Evolutionary conservation across 2,113 vertebrate species (phyloP).

Genomic region (Mustela nigripes): DNA sequence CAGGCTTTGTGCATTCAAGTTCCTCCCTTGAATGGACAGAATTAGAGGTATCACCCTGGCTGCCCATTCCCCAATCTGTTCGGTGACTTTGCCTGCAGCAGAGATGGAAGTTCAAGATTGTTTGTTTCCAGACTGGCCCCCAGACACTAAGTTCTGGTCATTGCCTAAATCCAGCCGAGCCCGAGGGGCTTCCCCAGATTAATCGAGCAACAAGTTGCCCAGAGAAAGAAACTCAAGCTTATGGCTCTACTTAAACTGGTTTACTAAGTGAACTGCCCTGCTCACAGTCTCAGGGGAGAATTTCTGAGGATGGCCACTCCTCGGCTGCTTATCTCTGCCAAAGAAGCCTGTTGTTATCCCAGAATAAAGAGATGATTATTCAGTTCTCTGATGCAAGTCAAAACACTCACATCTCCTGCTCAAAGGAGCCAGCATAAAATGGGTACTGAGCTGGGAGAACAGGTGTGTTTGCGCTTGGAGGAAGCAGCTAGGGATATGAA

Average conservation of each 20-base stretch:
- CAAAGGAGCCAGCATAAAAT: conserved; percentile 86
- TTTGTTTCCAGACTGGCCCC: neutral
- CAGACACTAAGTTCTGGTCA: neutral
- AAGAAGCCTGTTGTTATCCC: conserved; percentile 57
- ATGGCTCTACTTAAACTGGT: neutral
- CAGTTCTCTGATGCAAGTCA: conserved; percentile 79
- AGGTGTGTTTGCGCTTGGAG: conserved; percentile 90
- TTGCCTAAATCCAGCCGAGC: neutral
- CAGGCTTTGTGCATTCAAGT: neutral
- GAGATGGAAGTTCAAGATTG: neutral
- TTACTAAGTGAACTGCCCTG: conserved; percentile 32
- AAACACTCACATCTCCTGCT: conserved; percentile 83
- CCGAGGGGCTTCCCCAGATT: neutral
- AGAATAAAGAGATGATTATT: conserved; percentile 77
- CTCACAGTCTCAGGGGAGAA: conserved; percentile 45
- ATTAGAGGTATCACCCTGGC: neutral
- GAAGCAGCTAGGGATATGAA: conserved; percentile 89
- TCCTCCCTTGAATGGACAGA: neutral
- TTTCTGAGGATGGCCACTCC: conserved; percentile 33
- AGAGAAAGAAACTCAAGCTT: conserved; percentile 51
- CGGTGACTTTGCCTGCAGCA: neutral
- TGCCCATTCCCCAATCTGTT: neutral
- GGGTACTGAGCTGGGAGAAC: conserved; percentile 88
- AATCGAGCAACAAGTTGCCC: neutral
- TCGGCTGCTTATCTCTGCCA: conserved; percentile 51